Evolutionary conservation across 2,113 vertebrate genomes (phyloP).

Genomic region (Alectura lathami): DNA sequence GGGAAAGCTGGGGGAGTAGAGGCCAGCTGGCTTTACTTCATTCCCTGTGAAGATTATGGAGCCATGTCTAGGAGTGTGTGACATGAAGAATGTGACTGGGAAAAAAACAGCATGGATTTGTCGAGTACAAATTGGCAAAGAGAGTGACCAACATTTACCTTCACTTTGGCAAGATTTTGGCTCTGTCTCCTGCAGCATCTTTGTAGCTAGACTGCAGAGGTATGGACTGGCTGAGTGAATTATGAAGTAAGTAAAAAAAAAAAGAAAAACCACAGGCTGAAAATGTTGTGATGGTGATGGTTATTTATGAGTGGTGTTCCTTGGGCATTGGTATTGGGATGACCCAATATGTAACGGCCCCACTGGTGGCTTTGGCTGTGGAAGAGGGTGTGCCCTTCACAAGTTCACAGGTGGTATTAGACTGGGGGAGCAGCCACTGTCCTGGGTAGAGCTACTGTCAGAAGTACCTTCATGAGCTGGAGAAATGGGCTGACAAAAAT

Average conservation of each 20-base stretch:
- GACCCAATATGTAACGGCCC: neutral
- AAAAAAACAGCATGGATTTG: neutral
- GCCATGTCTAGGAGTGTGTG: neutral
- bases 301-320: neutral
- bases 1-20: neutral
- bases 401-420: neutral
- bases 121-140: neutral
- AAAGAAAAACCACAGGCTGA: neutral
- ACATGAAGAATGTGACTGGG: neutral
- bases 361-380: neutral
- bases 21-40: neutral
- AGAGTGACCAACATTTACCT: neutral
- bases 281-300: neutral
- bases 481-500: neutral
- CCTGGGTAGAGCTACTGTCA: neutral
- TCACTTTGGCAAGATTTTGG: neutral
- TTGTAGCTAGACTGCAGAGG: neutral
- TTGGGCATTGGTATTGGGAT: neutral
- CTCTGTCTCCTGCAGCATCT: neutral
- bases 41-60: neutral
- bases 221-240: neutral
- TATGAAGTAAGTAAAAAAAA: neutral
- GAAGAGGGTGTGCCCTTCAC: neutral
- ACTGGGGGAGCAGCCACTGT: neutral
- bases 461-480: neutral